Base-by-base conservation (phyloP, 2,113 vertebrate species). In the Pheucticus melanocephalus region DNA sequence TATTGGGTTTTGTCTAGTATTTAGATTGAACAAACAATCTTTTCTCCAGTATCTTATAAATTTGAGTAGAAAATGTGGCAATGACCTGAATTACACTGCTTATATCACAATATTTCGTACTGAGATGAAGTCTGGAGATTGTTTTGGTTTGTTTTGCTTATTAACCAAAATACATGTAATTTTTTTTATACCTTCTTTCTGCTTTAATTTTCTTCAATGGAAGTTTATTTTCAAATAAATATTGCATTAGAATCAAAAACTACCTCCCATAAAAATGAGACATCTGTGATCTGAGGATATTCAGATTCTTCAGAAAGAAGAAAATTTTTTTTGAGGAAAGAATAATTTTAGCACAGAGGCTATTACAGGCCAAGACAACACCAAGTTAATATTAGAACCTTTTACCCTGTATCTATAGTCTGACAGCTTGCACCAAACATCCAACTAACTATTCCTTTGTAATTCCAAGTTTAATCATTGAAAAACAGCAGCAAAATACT, bases 41-140 rank as follows among this genome's bases (percentile, higher is more conserved):
- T 37, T 40, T 16, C 4, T 78, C 15, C 15, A 39, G 76, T 12
- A 1, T 22, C 44, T 45, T 23, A 48, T 3, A 31, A 77, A 61
- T 61, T 27, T 33, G 2, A 24, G 8, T 16, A 60, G 47, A 30
- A 61, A 69, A 72, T 45, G 7, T 31, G 4, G 7, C 3, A 48
- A 23, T 28, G 0, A 1, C 7, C 15, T 33, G 15, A 33, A 37
- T 5, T 2, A 8, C 10, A 4, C 8, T 47, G 4, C 10, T 45
- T 39, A 27, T 33, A 44, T 44, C 9, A 40, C 2, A 60, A 37
- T 18, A n/a, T 19, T 35, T 72, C 79, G 9, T 63, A 61, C 22
- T 40, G 44, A 79, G 3, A 57, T n/a, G 14, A 15, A 82, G 13
- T 5, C 22, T 57, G 23, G 14, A 70, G 23, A 65, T 37, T 37